These are phyloP conservation scores for Branchellion lobata DNA, from an alignment of 2,888 invertebrate genomes.

Conservation along the genomic window DNA sequence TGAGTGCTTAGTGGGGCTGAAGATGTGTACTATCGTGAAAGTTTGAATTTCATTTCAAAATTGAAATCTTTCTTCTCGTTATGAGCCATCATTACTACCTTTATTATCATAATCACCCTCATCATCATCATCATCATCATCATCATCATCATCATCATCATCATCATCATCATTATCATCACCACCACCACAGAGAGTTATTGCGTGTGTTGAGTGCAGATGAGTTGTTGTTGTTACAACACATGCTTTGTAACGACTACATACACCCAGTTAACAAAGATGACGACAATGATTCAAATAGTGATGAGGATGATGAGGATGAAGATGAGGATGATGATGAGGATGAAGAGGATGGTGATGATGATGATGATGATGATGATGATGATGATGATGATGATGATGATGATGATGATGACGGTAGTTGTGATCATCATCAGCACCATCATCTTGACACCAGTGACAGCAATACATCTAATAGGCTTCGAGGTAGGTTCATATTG, in stretches of 20 bases:
- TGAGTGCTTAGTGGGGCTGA: too few relatives aligned
- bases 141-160: too few relatives aligned
- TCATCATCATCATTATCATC: background rate
- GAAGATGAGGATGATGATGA: too few relatives aligned
- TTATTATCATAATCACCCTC: too few relatives aligned
- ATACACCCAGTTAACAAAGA: background rate
- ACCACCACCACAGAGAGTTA: slow-evolving; percentile 69
- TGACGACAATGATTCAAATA: background rate
- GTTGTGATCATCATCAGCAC: too few relatives aligned
- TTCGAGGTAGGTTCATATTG: background rate
- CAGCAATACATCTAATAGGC: too few relatives aligned
- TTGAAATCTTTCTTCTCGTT: too few relatives aligned
- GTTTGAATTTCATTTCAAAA: too few relatives aligned
- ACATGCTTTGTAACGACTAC: slow-evolving; percentile 76
- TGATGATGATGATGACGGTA: slow-evolving; percentile 11
- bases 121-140: too few relatives aligned
- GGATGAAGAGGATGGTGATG: slow-evolving; percentile 46
- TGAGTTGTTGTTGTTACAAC: slow-evolving; percentile 82
- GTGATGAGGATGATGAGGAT: background rate
- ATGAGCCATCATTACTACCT: background rate
- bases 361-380: slow-evolving; percentile 36
- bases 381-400: slow-evolving; percentile 42
- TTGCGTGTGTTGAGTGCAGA: slow-evolving; percentile 81
- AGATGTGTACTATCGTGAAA: too few relatives aligned
- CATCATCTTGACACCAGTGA: background rate